phyloP scores from a whole-genome alignment of 2,888 invertebrate species.

The Tryphoninae sp. region DNA sequence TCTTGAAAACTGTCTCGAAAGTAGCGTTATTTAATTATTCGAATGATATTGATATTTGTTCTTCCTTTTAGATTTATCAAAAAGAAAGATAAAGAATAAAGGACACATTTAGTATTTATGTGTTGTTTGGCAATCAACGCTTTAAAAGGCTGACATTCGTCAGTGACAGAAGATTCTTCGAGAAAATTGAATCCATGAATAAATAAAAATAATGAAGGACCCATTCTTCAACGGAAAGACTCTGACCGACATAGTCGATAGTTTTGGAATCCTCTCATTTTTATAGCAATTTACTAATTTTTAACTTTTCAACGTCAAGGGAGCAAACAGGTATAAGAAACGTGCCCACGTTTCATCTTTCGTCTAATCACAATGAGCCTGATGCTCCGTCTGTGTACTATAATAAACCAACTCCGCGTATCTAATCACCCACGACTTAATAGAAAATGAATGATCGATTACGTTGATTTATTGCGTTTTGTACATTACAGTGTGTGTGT shows the following conservation, averaged over 20 bases:
- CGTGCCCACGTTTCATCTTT: not conserved
- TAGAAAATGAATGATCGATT: constrained; percentile 47
- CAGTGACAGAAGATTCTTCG: constrained; percentile 32
- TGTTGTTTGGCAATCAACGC: constrained; percentile 64
- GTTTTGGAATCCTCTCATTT: not conserved
- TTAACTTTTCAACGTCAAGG: not conserved
- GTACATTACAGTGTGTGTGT: constrained; percentile 18
- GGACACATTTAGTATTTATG: constrained; percentile 1
- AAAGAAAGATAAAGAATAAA: too few species aligned
- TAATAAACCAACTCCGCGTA: constrained; percentile 22
- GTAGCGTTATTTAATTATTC: too few species aligned
- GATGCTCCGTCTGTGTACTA: not conserved
- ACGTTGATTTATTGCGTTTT: constrained; percentile 64
- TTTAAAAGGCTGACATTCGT: not conserved
- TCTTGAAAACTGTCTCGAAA: too few species aligned
- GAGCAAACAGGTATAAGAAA: not conserved
- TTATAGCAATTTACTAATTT: not conserved
- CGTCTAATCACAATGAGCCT: not conserved
- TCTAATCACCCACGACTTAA: constrained; percentile 22
- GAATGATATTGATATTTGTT: too few species aligned
- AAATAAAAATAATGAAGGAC: constrained; percentile 11
- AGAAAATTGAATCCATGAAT: constrained; percentile 12
- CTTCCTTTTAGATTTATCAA: too few species aligned
- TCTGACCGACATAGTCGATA: not conserved
- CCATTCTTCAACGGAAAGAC: not conserved